These are phyloP conservation scores for Alsophila aescularia DNA, from an alignment of 2,888 invertebrate genomes.

Conservation along the genomic window DNA sequence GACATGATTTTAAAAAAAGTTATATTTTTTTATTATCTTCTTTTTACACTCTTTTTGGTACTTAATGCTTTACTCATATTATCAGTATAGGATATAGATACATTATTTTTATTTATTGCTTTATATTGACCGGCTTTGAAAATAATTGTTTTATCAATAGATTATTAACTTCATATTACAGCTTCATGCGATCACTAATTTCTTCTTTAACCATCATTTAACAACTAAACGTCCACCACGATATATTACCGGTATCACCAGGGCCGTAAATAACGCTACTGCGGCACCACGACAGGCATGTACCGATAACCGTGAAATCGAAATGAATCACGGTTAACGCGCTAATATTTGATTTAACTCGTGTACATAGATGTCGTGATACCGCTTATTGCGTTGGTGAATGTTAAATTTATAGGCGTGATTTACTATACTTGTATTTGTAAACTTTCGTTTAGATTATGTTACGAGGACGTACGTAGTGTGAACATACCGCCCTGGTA, in stretches of 20 bases:
- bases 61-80: no score
- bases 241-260: slow-evolving; percentile 8
- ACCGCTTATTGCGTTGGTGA: slow-evolving; percentile 21
- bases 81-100: no score
- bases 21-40: no score
- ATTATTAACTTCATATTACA: no score
- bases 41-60: no score
- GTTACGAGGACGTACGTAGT: background rate
- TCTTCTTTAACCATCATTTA: background rate
- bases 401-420: slow-evolving; percentile 16
- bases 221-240: background rate
- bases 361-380: slow-evolving; percentile 24
- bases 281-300: slow-evolving; percentile 16
- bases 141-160: no score
- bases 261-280: slow-evolving; percentile 19
- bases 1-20: no score
- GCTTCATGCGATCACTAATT: no score
- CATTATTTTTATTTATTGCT: no score
- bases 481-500: no score
- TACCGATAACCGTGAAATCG: slow-evolving; percentile 26
- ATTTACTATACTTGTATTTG: slow-evolving; percentile 5
- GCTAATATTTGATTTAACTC: slow-evolving; percentile 29
- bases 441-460: background rate
- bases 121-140: no score
- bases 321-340: slow-evolving; percentile 26